Evolutionary conservation across 2,888 invertebrate genomes (phyloP), one percentile per base, ranked within the genome.

Genomic region (Drosophila glabriapex): DNA sequence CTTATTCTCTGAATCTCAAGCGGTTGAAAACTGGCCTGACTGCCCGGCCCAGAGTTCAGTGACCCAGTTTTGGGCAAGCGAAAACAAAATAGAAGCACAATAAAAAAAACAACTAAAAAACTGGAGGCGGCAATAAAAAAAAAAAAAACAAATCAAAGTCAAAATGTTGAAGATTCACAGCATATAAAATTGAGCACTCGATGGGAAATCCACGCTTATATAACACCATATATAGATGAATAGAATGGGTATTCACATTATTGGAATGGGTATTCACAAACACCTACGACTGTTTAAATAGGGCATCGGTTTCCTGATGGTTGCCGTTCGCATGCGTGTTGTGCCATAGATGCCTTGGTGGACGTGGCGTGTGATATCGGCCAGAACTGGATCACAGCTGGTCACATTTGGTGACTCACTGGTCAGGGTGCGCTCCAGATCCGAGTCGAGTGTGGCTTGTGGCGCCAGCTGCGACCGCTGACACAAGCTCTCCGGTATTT

Each of bases 251-350:
- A 50, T 60, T 37, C 37, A 37, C 37, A 43, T 14, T n/a, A n/a
- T 55, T 28, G 28, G 49, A 14, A 0, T 31, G 29, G 29, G 29
- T 31, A 31, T 31, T 31, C 31, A 31, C 28, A 3, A 59, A 87
- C 76, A 92, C 92, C 82, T 92, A 92, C 92, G 82, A 60, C 92
- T 92, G 76, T 91, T 91, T 69, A 92, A 61, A 75, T 92, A 92
- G 5, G 92, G 92, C 92, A 86, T 91, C 22, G 92, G 92, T 58
- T 92, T 92, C 67, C 92, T 73, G 70, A 92, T 92, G 5, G 92
- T 92, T 9, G 92, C 92, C 7, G 92, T 92, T 60, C 91, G 83
- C 87, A 91, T 86, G 58, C 91, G 87, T 33, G 91, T 90, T 3
- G 92, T 85, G 55, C 92, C 91, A 60, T 90, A 91, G 67, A 92